Base-by-base conservation (phyloP, 2,888 invertebrate species). In the Eilema caniola region DNA sequence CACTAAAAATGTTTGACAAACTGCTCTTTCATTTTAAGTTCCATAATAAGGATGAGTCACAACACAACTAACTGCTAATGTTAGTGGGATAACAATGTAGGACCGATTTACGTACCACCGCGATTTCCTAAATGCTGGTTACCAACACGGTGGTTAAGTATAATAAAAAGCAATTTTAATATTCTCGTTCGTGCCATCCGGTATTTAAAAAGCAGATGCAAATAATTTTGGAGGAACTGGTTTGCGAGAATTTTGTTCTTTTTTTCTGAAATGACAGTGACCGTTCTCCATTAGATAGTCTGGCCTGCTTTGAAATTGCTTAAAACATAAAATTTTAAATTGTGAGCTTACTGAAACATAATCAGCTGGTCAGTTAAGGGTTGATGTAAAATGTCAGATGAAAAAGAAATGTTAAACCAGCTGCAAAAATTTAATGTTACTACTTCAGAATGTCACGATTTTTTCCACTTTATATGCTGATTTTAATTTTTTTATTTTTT, bases 181-280 rank as follows among this genome's bases (percentile, higher is more conserved):
- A 75, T 72, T 82, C 78, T 83, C 67, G 70, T 87, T 85, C 85
- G 81, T 85, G 83, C 86, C 88, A 88, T 88, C 88, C 87, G 89
- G 86, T 82, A 86, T 88, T 91, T 86, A 86, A 87, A 85, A 77
- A 83, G 84, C 89, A 90, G 89, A 89, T 90, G 90, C 82, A 83
- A 84, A 87, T 87, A 83, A 83, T 85, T 87, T 85, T 72, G 71
- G 78, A 67, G 75, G 74, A 82, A 82, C 79, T 77, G 76, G 83
- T 84, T 83, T 61, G 73, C 69, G 66, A 64, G 61, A 31, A 37
- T 47, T 70, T 73, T 68, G 66, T 37, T 74, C 66, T 76, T 65
- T 37, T 67, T 56, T 57, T 33, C 16, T 31, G 33, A 70, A 77
- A 69, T 73, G 75, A 74, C 77, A 71, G 61, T 67, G 73, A 33